A percentile compares a stretch with the other conserved stretches of the same genome.
Conservation (phyloP, 2,888 invertebrate species). For the Adineta ricciae region DNA sequence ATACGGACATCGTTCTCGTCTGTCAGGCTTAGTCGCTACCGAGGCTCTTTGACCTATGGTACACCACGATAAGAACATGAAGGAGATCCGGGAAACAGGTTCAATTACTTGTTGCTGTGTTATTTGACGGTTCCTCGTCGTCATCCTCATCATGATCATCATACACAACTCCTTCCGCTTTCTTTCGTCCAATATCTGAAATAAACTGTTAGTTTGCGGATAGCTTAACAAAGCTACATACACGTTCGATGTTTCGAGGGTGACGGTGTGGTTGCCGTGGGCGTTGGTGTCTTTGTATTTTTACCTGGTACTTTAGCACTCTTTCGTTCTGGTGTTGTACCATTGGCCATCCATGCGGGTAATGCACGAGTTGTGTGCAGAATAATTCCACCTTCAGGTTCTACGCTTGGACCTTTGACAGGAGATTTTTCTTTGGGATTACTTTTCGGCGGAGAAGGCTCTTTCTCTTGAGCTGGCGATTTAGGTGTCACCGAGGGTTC, state of each 20-base stretch:
- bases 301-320: not conserved
- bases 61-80: too few relatives aligned
- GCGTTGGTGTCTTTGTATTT: not conserved
- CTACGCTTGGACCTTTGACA: not conserved
- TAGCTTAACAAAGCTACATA: not conserved
- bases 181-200: not conserved
- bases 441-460: not conserved
- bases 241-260: not conserved
- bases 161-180: not conserved
- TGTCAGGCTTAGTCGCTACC: not conserved
- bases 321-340: not conserved
- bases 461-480: not conserved
- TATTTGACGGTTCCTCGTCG: not conserved
- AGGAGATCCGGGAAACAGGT: not conserved
- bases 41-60: not conserved
- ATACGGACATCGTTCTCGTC: not conserved
- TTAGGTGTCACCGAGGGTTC: not conserved
- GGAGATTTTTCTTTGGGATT: not conserved
- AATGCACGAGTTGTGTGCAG: not conserved
- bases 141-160: not conserved
- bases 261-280: not conserved
- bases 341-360: not conserved
- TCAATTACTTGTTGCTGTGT: not conserved
- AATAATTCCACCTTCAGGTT: not conserved
- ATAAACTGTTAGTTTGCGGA: too few relatives aligned